Conservation (phyloP, 2,113 vertebrate species). For the Xiphorhynchus elegans region DNA sequence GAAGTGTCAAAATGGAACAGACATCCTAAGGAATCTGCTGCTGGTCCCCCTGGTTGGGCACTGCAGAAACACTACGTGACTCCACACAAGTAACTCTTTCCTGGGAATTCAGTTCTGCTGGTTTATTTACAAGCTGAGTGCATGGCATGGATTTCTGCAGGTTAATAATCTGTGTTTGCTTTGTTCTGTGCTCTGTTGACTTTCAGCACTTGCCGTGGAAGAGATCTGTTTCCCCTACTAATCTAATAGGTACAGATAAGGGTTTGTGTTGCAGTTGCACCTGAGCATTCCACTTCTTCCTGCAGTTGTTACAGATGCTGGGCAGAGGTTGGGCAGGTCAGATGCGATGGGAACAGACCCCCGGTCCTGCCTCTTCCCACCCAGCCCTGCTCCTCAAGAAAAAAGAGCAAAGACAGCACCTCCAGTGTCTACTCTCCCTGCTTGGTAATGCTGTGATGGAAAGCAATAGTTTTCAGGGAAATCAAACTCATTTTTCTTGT, state of each 20-base stretch:
- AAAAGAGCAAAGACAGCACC: not conserved
- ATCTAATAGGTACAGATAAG: not conserved
- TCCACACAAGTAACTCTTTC: not conserved
- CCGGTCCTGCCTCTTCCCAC: not conserved
- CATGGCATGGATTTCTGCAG: not conserved
- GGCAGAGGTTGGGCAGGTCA: not conserved
- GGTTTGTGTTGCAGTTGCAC: not conserved
- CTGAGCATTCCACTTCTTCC: not conserved
- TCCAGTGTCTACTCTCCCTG: not conserved
- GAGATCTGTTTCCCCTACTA: not conserved
- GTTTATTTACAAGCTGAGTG: not conserved
- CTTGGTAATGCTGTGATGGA: not conserved
- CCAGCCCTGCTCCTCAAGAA: not conserved
- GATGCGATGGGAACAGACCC: not conserved
- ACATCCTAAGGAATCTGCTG: not conserved
- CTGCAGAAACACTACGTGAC: not conserved
- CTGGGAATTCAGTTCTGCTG: not conserved
- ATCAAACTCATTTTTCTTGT: not conserved
- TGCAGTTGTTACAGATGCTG: not conserved
- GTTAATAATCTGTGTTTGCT: not conserved
- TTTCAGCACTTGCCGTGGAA: not conserved
- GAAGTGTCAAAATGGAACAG: not conserved
- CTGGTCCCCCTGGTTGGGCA: not conserved
- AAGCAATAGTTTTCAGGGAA: not conserved
- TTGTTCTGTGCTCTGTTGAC: not conserved